Evolutionary conservation across 2,888 invertebrate genomes (phyloP).

Genomic region (Lepetodrilus schrolli): DNA sequence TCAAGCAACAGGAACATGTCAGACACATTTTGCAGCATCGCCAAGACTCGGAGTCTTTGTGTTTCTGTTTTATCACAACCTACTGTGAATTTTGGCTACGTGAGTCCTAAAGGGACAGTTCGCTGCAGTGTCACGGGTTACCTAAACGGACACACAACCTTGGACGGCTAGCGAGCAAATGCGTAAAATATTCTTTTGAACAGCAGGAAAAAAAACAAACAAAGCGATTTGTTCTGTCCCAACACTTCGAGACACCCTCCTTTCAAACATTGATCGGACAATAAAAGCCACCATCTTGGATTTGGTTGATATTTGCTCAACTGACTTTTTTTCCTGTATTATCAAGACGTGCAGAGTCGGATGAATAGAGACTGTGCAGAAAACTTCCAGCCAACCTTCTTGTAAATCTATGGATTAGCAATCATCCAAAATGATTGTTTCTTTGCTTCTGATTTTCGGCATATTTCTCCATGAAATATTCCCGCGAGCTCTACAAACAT

Average conservation of each 20-base stretch:
- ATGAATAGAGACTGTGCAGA: not conserved
- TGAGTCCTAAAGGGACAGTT: not conserved
- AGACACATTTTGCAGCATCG: not conserved
- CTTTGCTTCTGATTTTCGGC: not conserved
- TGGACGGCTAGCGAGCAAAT: not conserved
- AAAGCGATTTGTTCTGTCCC: constrained; percentile 2
- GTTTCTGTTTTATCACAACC: constrained; percentile 13
- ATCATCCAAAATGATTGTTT: no score
- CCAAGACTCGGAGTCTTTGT: constrained; percentile 18
- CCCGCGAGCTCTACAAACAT: not conserved
- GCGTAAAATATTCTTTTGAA: constrained; percentile 13
- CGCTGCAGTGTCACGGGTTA: not conserved
- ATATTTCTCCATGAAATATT: not conserved
- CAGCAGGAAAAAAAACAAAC: not conserved
- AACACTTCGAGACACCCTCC: not conserved
- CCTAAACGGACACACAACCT: not conserved
- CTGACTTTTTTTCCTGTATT: not conserved
- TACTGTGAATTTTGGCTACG: constrained; percentile 17
- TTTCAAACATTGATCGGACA: not conserved
- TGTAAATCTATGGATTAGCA: no score
- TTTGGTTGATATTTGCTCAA: not conserved
- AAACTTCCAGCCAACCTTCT: not conserved
- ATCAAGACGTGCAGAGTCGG: not conserved
- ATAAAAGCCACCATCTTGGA: not conserved
- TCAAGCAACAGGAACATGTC: not conserved